Percentiles rank a stretch among this genome's conserved stretches.
phyloP scores from a whole-genome alignment of 2,888 invertebrate species.

The Dorcus parallelipipedus region DNA sequence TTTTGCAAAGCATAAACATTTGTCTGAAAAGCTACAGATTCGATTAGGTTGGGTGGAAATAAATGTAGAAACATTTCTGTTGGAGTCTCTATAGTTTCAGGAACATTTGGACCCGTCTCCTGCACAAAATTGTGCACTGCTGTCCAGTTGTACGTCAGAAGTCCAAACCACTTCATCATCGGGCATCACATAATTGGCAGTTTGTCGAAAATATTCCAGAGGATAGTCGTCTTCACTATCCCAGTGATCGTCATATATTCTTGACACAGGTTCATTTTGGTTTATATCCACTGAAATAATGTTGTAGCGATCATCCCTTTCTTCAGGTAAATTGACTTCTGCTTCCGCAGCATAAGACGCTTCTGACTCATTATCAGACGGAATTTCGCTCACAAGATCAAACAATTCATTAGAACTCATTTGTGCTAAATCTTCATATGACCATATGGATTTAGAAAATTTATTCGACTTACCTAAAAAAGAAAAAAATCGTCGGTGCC shows the following conservation, averaged over 20 bases:
- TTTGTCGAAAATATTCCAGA: neutral
- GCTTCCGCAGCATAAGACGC: too few species aligned
- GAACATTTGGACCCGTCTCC: neutral
- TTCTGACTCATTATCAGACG: too few species aligned
- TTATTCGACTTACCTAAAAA: too few species aligned
- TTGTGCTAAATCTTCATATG: too few species aligned
- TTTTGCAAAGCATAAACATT: constrained; percentile 5
- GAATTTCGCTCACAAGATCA: too few species aligned
- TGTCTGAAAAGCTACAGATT: constrained; percentile 3
- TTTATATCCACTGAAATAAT: too few species aligned
- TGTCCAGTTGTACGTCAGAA: neutral
- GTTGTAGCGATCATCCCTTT: too few species aligned
- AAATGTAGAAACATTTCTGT: constrained; percentile 5
- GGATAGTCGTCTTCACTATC: constrained; percentile 6
- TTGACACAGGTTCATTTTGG: too few species aligned
- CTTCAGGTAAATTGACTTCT: too few species aligned
- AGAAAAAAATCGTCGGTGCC: too few species aligned
- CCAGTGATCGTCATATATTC: neutral
- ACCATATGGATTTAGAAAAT: too few species aligned
- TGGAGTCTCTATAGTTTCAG: constrained; percentile 4
- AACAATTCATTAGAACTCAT: too few species aligned
- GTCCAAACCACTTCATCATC: neutral
- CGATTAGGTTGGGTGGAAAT: constrained; percentile 6
- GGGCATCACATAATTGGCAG: neutral
- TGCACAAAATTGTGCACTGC: constrained; percentile 2